A percentile compares a stretch with the other conserved stretches of the same genome.
Evolutionary conservation across 2,888 invertebrate species (phyloP).

Genomic region (Odontomyia ornata): DNA sequence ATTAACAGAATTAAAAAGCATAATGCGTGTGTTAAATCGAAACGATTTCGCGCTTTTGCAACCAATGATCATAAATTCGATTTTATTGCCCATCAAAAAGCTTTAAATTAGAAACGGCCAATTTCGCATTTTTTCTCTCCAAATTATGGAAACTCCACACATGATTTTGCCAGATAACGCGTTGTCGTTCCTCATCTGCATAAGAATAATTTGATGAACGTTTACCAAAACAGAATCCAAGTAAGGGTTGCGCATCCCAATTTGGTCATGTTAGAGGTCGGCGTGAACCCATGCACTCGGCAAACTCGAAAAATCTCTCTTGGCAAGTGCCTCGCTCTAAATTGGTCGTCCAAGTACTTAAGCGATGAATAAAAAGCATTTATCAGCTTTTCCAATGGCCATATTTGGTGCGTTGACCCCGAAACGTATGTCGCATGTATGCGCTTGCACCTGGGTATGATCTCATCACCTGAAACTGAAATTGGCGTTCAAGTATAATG

Average conservation of each 20-base stretch:
- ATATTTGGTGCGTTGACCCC: slow-evolving; percentile 39
- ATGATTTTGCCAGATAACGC: too few species aligned
- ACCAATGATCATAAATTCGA: too few species aligned
- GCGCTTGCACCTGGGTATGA: slow-evolving; percentile 33
- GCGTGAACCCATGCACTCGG: neutral
- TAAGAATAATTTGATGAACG: neutral
- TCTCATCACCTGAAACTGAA: slow-evolving; percentile 31
- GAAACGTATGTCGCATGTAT: slow-evolving; percentile 15
- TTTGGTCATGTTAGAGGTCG: slow-evolving; percentile 22
- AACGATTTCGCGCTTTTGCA: too few species aligned
- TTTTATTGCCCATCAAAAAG: too few species aligned
- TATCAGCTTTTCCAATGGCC: neutral
- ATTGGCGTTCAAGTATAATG: neutral
- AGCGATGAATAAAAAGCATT: neutral
- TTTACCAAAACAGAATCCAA: neutral
- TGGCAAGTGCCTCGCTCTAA: slow-evolving; percentile 1
- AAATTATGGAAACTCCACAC: too few species aligned
- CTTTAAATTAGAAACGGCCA: too few species aligned
- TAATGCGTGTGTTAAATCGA: too few species aligned
- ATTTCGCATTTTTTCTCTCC: too few species aligned
- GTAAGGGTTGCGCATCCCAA: slow-evolving; percentile 5
- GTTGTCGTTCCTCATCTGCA: too few species aligned
- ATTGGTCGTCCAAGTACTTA: neutral
- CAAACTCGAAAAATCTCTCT: too few species aligned
- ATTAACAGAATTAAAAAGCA: neutral